Evolutionary conservation across 2,113 vertebrate genomes (phyloP), one percentile per base, ranked within the genome.

Genomic region (Phrynosoma blainvillii): DNA sequence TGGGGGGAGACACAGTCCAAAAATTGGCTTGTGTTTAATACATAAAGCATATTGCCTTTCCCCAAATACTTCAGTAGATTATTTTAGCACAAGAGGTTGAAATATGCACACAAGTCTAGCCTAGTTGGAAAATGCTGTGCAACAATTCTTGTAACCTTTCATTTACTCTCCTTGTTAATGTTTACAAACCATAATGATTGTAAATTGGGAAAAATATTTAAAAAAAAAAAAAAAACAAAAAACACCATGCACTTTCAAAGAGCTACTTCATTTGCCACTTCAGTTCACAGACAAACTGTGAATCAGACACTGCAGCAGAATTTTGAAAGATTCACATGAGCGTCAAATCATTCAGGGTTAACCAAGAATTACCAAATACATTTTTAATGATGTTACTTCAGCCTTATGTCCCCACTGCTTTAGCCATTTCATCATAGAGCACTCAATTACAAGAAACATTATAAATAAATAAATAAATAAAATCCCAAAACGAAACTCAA

Each of bases 1-100:
- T 97, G 93, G 96, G 90, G 96, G 97, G 96, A 97, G 96, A 97
- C 96, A 97, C 92, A 97, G 96, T 30, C 93, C 88, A 91, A 95
- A 95, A 95, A 96, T 93, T 97, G 90, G 83, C 59, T 92, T 78
- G 65, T 92, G 86, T 74, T n/a, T 89, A 71, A 25, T 13, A 84
- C 0, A 85, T 54, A 70, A 84, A 59, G 3, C 70, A 7, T 47
- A 89, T 0, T 5, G 84, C 79, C 91, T 92, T 82, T 77, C 52
- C 68, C 42, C 88, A 18, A 2, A 27, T 20, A n/a, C 84, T 78
- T 71, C 20, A 83, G 20, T 23, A 71, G 62, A 89, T 13, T 86
- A 1, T 82, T 91, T 93, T 90, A 83, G 91, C 90, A 79, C 0
- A 0, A 62, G 32, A 5, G 7, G 62, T 79, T 9, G 79, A 92